Conservation (phyloP, 1,140 invertebrate species). For the Apis cerana region DNA sequence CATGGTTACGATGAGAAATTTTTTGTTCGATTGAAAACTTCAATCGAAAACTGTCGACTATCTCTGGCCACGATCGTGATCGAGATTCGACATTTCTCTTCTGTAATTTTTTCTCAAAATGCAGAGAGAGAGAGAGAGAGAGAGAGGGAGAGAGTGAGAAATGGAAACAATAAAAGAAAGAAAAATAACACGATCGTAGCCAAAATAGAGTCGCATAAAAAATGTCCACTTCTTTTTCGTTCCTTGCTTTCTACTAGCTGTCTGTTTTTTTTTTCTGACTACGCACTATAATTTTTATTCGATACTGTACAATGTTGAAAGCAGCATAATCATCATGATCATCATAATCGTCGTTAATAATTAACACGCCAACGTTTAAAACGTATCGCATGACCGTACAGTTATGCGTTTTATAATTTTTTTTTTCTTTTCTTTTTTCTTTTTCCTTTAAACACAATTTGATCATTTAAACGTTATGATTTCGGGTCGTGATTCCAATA, state of each 20-base stretch:
- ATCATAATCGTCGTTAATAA: constrained; percentile 65
- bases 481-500: constrained; percentile 4
- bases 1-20: constrained; percentile 66
- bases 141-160: constrained; percentile 35
- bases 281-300: constrained; percentile 73
- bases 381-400: constrained; percentile 42
- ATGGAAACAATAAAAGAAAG: background rate
- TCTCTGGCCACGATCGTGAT: constrained; percentile 20
- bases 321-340: constrained; percentile 67
- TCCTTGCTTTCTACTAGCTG: background rate
- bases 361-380: constrained; percentile 54
- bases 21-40: constrained; percentile 17
- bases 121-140: constrained; percentile 63
- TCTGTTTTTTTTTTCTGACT: constrained; percentile 51
- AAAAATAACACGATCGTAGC: background rate
- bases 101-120: background rate
- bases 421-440: background rate
- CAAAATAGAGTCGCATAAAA: background rate
- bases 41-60: background rate
- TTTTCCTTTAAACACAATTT: constrained; percentile 44
- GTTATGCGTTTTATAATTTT: constrained; percentile 30
- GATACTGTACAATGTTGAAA: constrained; percentile 74
- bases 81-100: background rate
- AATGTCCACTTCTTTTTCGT: constrained; percentile 5
- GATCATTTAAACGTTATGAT: constrained; percentile 37